Evolutionary conservation across 1,140 invertebrate genomes (phyloP).

Genomic region (Condylostylus longicornis): DNA sequence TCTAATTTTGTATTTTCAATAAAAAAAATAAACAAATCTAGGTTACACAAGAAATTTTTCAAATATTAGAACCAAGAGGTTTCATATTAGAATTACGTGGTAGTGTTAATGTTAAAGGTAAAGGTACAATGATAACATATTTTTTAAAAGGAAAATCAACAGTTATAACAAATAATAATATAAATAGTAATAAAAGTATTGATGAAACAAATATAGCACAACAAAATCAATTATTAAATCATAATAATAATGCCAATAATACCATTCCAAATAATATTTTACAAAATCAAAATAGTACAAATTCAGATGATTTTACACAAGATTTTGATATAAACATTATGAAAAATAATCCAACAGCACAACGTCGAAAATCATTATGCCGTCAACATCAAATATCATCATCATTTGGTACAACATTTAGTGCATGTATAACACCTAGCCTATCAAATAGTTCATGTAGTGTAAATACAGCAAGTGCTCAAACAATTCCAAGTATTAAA

Average conservation of each 20-base stretch:
- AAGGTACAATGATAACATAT: conserved; percentile 89
- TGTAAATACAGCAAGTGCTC: not conserved
- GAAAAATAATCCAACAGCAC: conserved; percentile 27
- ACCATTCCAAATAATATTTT: not conserved
- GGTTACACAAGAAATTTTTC: conserved; percentile 75
- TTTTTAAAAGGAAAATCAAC: conserved; percentile 43
- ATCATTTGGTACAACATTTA: conserved; percentile 25
- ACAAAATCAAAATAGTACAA: conserved; percentile 4
- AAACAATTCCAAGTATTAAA: not conserved
- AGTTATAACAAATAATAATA: conserved; percentile 7
- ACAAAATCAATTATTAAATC: not conserved
- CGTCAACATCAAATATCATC: conserved; percentile 29
- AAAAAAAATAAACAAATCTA: conserved; percentile 23
- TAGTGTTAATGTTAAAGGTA: conserved; percentile 79
- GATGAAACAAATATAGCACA: not conserved
- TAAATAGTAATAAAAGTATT: not conserved
- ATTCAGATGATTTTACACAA: conserved; percentile 16
- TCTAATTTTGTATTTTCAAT: too few relatives aligned
- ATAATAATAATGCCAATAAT: not conserved
- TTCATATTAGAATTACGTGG: conserved; percentile 67
- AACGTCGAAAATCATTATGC: conserved; percentile 26
- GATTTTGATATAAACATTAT: conserved; percentile 29
- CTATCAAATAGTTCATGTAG: conserved; percentile 26
- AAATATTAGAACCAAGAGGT: conserved; percentile 56
- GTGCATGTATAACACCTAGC: conserved; percentile 22